Evolutionary conservation across 2,888 invertebrate species (phyloP).

Genomic region (Acanthosoma haemorrhoidale): DNA sequence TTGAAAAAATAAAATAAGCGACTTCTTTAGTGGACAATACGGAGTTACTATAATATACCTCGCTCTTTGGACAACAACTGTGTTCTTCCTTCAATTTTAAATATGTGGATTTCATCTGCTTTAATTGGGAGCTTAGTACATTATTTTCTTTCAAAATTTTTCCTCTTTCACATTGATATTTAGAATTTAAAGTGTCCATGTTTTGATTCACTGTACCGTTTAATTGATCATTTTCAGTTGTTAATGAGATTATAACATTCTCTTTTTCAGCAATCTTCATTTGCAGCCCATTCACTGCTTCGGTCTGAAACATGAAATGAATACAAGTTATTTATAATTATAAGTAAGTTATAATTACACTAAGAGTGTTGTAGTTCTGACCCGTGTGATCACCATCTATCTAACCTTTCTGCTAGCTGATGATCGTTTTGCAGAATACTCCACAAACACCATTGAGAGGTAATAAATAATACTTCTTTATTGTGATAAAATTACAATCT

Average conservation of each 20-base stretch:
- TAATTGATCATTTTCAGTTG: background rate
- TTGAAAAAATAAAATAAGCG: too few relatives aligned
- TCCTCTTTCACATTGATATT: background rate
- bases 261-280: conserved; percentile 7
- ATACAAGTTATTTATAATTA: too few relatives aligned
- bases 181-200: background rate
- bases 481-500: too few relatives aligned
- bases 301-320: conserved; percentile 9
- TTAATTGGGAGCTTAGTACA: background rate
- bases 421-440: too few relatives aligned
- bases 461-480: too few relatives aligned
- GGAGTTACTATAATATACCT: background rate
- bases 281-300: background rate
- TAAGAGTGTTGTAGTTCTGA: too few relatives aligned
- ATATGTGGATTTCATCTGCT: background rate
- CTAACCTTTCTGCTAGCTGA: too few relatives aligned
- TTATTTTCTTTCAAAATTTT: background rate
- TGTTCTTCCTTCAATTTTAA: background rate
- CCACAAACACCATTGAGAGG: too few relatives aligned
- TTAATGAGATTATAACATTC: background rate
- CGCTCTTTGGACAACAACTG: background rate
- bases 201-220: background rate
- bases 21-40: too few relatives aligned
- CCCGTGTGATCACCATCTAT: too few relatives aligned
- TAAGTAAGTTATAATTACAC: too few relatives aligned